Evolutionary conservation across 2,888 invertebrate genomes (phyloP).

Genomic region (Phalera bucephala): DNA sequence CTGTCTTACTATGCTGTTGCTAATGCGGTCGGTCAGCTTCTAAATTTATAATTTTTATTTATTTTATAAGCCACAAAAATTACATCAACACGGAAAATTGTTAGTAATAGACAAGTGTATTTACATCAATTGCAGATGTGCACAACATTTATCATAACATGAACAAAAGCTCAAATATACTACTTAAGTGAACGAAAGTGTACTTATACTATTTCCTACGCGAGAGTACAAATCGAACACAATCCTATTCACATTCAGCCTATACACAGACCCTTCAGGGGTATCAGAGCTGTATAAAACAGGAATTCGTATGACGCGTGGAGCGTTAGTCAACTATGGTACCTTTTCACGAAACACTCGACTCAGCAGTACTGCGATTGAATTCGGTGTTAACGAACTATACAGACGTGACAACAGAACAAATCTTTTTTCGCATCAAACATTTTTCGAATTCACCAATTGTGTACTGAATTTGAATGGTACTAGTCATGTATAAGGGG

Average conservation of each 20-base stretch:
- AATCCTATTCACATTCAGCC: not conserved
- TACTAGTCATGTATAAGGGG: conserved; percentile 3
- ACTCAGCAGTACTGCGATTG: conserved; percentile 41
- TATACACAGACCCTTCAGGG: not conserved
- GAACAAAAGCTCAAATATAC: too few species aligned
- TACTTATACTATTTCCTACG: too few species aligned
- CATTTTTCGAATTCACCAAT: conserved; percentile 31
- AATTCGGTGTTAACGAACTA: conserved; percentile 53
- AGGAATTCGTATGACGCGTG: conserved; percentile 15
- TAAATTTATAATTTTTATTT: too few species aligned
- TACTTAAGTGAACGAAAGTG: too few species aligned
- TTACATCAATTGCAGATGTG: too few species aligned
- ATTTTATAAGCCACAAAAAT: too few species aligned
- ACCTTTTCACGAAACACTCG: conserved; percentile 34
- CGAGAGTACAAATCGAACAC: too few species aligned
- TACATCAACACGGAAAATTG: too few species aligned
- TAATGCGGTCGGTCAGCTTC: too few species aligned
- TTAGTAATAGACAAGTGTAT: too few species aligned
- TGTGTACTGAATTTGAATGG: conserved; percentile 35
- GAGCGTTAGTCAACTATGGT: conserved; percentile 26
- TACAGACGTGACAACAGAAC: conserved; percentile 41
- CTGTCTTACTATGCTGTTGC: too few species aligned
- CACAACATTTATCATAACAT: too few species aligned
- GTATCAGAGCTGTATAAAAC: conserved; percentile 1
- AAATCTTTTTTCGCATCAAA: conserved; percentile 42